Conservation (phyloP, 2,113 vertebrate species). For the Campylorhamphus procurvoides region DNA sequence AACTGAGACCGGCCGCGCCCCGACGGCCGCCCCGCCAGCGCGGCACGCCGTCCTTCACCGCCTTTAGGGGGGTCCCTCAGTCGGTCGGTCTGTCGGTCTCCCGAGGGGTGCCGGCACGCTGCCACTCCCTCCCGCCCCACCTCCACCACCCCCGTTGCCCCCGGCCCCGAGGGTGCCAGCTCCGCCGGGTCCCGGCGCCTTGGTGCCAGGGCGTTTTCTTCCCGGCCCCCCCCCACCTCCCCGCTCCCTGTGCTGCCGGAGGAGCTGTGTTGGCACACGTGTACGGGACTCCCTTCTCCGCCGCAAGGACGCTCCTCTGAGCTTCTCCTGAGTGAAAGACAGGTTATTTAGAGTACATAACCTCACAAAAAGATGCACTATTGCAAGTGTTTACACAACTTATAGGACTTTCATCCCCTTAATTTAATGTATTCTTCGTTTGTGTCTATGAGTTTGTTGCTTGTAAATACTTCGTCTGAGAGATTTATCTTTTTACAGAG, state of each 20-base stretch:
- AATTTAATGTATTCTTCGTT: constrained; percentile 79
- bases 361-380: constrained; percentile 78
- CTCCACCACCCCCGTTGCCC: neutral
- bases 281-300: neutral
- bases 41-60: neutral
- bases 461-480: constrained; percentile 82
- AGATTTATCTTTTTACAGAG: constrained; percentile 85
- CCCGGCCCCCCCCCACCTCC: accelerated
- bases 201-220: neutral
- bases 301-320: neutral
- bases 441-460: constrained; percentile 73
- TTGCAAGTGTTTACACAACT: constrained; percentile 78
- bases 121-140: neutral
- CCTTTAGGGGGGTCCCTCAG: neutral
- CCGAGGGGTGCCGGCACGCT: neutral
- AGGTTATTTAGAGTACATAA: constrained; percentile 38
- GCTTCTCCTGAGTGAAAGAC: constrained; percentile 12
- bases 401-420: constrained; percentile 69
- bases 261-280: neutral
- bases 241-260: neutral
- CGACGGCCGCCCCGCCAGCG: neutral
- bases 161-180: neutral
- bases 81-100: neutral
- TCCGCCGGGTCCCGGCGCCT: neutral
- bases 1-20: constrained; percentile 72